Base-by-base conservation (phyloP, 2,888 invertebrate genomes). In the Drosophila demipolita region DNA sequence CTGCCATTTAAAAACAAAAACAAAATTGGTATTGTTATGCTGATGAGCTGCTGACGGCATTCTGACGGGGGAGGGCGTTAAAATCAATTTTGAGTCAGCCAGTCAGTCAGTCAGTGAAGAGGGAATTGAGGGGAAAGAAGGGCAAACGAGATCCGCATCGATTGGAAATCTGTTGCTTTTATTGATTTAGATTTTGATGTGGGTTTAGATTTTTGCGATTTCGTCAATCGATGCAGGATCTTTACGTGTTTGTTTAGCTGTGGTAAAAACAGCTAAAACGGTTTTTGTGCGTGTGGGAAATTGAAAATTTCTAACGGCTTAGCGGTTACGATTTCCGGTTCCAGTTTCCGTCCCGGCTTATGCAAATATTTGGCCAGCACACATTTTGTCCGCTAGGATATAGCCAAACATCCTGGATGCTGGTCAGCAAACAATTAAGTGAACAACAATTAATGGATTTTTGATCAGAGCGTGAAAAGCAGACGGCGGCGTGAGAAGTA, bases 321-420 rank as follows among this genome's bases (percentile, higher is more conserved):
- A 54, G 59, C 42, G 71, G 57, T 48, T 59, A 49, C 69, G 66
- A 74, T 77, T 84, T 86, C 80, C 86, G 78, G 84, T 84, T 89
- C 77, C 86, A 76, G 84, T 84, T 86, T 89, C 76, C 76, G 78
- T 35, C 70, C 73, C 66, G 83, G 68, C 62, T 80, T 73, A 89
- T 84, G 89, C 87, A 84, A 89, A 87, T 89, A 89, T 89, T 88
- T 83, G 58, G 64, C 67, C 53, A 75, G 40, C 60, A 60, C n/a
- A 45, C 45, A 45, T 42, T 58, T 20, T 20, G 4, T 12, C n/a
- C 15, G n/a, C 35, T 17, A 40, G 40, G 7, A 35, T 33, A 29
- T 35, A n/a, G 23, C n/a, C 23, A 26, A 9, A 50, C 63, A 64
- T 67, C 23, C 45, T 45, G 45, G 15, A 71, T 79, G 55, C 71